Base-by-base conservation (phyloP, 2,113 vertebrate genomes). In the Cololabis saira region DNA sequence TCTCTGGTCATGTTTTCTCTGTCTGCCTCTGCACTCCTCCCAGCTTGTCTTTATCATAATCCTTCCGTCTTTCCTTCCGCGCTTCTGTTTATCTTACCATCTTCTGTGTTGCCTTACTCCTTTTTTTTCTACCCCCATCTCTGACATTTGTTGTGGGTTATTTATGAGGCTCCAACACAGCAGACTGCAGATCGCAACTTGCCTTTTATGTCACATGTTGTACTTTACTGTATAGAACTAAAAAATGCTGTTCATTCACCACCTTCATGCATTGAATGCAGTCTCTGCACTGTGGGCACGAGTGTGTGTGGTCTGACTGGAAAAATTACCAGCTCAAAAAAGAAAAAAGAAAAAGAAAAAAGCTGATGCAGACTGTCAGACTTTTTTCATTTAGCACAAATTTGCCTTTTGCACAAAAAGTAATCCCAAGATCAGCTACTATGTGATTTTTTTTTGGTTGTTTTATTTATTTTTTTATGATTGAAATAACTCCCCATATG, bases 241-340 rank as follows among this genome's bases (percentile, higher is more conserved):
- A 27, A 64, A 44, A 44, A n/a, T 73, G 51, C 44, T 57, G 49
- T 67, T 72, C 71, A 71, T 78, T 70, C 74, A 47, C 51, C 44
- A 43, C 68, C 48, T 41, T 5, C 24, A 43, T 82, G 74, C 64
- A 56, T 52, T 57, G 83, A 80, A 73, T 80, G 69, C 61, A 67
- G 42, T 53, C 45, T 21, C 61, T 71, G 74, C 27, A 30, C 37
- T 49, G n/a, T n/a, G 30, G 48, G 64, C 10, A 40, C 27, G 47
- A 61, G 54, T 37, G 43, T 22, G 67, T 84, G 77, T 81, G 69
- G 70, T 24, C 64, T 78, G 76, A 78, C 82, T 76, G 47, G 27
- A 3, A 70, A n/a, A 68, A 61, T 37, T 9, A 37, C 33, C 33
- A 37, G 33, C 6, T 11, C 2, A 27, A 27, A 27, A 27, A 27